Conservation (phyloP, 1,140 invertebrate species). For the Halesus radiatus region DNA sequence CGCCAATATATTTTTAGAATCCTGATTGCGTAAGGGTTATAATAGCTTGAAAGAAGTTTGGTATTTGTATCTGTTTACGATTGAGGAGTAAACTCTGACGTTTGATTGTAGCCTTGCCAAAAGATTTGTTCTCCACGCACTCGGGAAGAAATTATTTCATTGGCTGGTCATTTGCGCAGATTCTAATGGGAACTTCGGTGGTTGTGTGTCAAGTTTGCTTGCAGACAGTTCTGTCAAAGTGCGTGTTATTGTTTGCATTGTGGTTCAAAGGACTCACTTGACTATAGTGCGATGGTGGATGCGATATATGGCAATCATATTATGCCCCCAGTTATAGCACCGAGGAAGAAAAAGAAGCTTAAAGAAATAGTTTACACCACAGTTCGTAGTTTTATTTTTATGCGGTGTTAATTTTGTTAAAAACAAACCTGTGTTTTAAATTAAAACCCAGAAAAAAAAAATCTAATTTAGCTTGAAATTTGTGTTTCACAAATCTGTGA, state of each 20-base stretch:
- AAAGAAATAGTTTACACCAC: conserved; percentile 62
- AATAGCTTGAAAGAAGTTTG: background rate
- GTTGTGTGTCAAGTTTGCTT: conserved; percentile 19
- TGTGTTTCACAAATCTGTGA: too few relatives aligned
- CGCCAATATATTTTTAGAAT: conserved; percentile 22
- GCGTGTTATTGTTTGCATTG: background rate
- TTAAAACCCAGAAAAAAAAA: too few relatives aligned
- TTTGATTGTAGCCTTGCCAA: conserved; percentile 42
- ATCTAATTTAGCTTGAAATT: too few relatives aligned
- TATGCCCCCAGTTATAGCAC: conserved; percentile 64
- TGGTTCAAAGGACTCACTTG: background rate
- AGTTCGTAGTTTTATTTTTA: conserved; percentile 35
- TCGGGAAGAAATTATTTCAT: conserved; percentile 43
- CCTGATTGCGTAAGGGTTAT: conserved; percentile 19
- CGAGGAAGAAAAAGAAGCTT: conserved; percentile 66
- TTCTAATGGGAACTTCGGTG: conserved; percentile 41
- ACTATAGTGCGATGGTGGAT: conserved; percentile 37
- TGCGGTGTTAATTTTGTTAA: background rate
- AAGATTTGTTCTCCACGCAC: conserved; percentile 34
- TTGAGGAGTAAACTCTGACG: conserved; percentile 25
- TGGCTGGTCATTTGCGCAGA: conserved; percentile 30
- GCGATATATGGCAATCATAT: conserved; percentile 40
- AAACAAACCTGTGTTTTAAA: too few relatives aligned
- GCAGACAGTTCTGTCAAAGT: conserved; percentile 32
- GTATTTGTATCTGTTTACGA: conserved; percentile 6